Conservation (phyloP, 2,113 vertebrate genomes). For the Heloderma charlesbogerti region DNA sequence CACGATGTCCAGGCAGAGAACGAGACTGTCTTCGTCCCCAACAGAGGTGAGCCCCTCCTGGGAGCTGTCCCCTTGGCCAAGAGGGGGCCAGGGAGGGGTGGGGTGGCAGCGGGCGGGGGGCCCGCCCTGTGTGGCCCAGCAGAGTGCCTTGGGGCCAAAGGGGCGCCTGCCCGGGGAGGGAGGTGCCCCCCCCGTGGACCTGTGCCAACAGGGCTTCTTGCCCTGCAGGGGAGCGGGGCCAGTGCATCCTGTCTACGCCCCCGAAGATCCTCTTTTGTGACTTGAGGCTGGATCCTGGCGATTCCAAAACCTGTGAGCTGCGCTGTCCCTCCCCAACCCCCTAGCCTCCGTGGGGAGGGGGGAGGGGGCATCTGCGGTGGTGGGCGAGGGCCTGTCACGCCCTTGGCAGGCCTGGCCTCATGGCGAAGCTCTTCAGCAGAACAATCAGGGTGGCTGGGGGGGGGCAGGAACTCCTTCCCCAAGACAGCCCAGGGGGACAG, state of each 20-base stretch:
- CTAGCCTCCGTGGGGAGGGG: rapidly evolving
- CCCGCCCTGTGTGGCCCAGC: too few species aligned
- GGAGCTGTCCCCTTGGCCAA: rapidly evolving
- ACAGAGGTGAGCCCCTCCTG: conserved; percentile 86
- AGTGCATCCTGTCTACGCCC: conserved; percentile 96
- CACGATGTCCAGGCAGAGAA: conserved; percentile 96
- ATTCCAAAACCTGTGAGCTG: conserved; percentile 89
- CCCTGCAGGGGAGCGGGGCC: conserved; percentile 91
- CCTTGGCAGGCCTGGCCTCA: too few species aligned
- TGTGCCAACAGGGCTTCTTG: conserved; percentile 4
- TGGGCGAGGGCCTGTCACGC: too few species aligned
- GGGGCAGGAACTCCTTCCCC: too few species aligned
- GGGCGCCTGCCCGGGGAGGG: rapidly evolving
- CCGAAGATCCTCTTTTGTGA: conserved; percentile 99
- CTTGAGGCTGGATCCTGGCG: conserved; percentile 92
- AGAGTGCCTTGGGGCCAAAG: neutral
- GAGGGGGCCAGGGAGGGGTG: neutral
- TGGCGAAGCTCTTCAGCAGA: too few species aligned
- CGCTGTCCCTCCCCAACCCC: neutral
- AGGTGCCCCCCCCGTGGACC: rapidly evolving
- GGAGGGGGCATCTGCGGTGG: neutral
- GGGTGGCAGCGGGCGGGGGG: neutral
- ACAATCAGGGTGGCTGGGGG: too few species aligned
- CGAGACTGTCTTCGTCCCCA: conserved; percentile 95
- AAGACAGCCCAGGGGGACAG: too few species aligned